phyloP scores from a whole-genome alignment of 2,797 vertebrate species.

The Otolemur crassicaudatus region DNA sequence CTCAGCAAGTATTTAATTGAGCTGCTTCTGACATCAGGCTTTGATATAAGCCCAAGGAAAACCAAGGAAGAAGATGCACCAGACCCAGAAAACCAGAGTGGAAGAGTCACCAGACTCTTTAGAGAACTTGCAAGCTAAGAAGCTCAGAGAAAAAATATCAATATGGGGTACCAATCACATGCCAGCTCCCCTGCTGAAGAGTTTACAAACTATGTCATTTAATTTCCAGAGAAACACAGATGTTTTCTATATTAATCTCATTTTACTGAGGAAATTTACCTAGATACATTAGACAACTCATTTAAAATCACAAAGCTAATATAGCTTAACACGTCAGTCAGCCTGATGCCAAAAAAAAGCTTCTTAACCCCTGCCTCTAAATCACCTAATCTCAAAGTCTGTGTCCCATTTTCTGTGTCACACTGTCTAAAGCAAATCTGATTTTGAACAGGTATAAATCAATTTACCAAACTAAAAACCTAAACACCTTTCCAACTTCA shows the following conservation, averaged over 20 bases:
- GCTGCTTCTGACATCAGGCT: background rate
- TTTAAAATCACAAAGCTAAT: background rate
- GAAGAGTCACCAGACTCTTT: background rate
- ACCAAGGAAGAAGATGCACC: background rate
- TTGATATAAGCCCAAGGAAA: background rate
- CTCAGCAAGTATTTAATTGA: background rate
- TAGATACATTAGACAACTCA: background rate
- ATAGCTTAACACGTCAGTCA: background rate
- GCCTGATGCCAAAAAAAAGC: background rate
- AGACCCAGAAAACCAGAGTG: background rate
- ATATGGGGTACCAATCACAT: background rate
- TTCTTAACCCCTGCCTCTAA: background rate
- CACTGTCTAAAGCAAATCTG: background rate
- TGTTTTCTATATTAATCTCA: background rate
- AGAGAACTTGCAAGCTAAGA: background rate
- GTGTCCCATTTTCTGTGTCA: background rate
- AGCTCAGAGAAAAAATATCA: background rate
- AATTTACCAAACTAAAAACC: background rate
- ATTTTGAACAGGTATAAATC: background rate
- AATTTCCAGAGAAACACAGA: background rate
- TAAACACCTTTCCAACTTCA: background rate
- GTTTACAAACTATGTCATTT: background rate
- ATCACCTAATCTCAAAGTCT: background rate
- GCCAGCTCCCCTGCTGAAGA: background rate
- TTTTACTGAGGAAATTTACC: background rate